Evolutionary conservation across 2,113 vertebrate species (phyloP).

Genomic region (Rhinichthys klamathensis): DNA sequence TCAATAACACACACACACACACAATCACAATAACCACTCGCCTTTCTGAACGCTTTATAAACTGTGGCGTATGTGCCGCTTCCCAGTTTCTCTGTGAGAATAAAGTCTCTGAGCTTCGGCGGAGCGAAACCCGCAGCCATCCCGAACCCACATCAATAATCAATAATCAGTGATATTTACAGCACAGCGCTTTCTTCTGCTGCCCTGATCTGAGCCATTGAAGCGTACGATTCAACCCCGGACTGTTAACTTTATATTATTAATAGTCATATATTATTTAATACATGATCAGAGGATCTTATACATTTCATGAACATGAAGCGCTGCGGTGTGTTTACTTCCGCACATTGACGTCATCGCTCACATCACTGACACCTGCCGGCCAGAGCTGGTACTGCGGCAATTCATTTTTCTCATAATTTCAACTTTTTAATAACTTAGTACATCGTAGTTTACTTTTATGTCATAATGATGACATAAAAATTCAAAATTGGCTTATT

Average conservation of each 20-base stretch:
- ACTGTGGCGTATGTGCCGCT: slow-evolving; percentile 94
- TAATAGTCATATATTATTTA: not conserved
- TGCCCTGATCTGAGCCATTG: not conserved
- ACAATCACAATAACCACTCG: slow-evolving; percentile 60
- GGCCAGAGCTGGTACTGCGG: not conserved
- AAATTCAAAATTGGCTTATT: no score
- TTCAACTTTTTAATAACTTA: no score
- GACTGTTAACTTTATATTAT: not conserved
- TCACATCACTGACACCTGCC: not conserved
- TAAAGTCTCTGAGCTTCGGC: slow-evolving; percentile 86
- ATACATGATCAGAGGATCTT: not conserved
- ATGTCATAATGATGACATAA: no score
- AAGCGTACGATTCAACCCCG: not conserved
- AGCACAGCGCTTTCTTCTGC: not conserved
- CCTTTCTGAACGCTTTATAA: slow-evolving; percentile 96
- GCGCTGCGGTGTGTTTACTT: slow-evolving; percentile 19
- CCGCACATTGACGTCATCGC: not conserved
- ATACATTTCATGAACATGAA: not conserved
- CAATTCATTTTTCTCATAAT: no score
- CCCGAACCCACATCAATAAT: not conserved
- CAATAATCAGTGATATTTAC: not conserved
- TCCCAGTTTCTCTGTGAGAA: slow-evolving; percentile 92
- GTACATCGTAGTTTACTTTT: no score
- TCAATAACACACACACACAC: not conserved
- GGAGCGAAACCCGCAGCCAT: slow-evolving; percentile 80